Evolutionary conservation across 2,888 invertebrate genomes (phyloP).

Genomic region (Philhelius pedissequus): DNA sequence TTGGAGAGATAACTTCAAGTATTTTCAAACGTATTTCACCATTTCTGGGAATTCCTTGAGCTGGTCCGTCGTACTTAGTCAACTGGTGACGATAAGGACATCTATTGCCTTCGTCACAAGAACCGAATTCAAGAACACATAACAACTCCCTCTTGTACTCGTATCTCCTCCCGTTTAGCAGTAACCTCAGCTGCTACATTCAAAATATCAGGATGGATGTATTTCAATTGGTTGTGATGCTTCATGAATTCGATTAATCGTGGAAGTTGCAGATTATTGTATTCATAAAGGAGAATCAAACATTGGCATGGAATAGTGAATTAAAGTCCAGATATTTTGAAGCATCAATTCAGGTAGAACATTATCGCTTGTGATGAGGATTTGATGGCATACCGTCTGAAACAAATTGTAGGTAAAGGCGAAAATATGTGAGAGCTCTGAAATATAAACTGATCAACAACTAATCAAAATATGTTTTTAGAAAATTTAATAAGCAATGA

Average conservation of each 20-base stretch:
- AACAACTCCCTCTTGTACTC: conserved; percentile 62
- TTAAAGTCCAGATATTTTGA: conserved; percentile 83
- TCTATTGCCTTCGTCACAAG: conserved; percentile 81
- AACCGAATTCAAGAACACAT: conserved; percentile 83
- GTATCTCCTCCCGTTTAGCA: conserved; percentile 69
- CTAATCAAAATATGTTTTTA: neutral
- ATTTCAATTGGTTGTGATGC: conserved; percentile 70
- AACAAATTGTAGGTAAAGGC: neutral
- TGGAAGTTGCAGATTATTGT: conserved; percentile 82
- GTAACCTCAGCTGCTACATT: conserved; percentile 67
- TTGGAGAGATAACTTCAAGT: conserved; percentile 79
- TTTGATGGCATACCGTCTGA: conserved; percentile 70
- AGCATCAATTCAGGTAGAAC: conserved; percentile 83
- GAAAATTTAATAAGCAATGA: too few relatives aligned
- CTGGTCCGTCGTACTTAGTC: conserved; percentile 79
- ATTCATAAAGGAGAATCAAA: conserved; percentile 82
- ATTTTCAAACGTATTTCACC: conserved; percentile 54
- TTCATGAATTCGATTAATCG: conserved; percentile 82
- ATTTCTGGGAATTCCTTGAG: conserved; percentile 29
- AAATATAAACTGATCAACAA: neutral
- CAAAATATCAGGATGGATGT: conserved; percentile 72
- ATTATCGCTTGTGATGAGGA: conserved; percentile 86
- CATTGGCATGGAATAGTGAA: conserved; percentile 86
- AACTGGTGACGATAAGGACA: conserved; percentile 84
- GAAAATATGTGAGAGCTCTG: too few relatives aligned